Evolutionary conservation across 2,888 invertebrate genomes (phyloP), one percentile per base, ranked within the genome.

Genomic region (Mimumesa dahlbomi): DNA sequence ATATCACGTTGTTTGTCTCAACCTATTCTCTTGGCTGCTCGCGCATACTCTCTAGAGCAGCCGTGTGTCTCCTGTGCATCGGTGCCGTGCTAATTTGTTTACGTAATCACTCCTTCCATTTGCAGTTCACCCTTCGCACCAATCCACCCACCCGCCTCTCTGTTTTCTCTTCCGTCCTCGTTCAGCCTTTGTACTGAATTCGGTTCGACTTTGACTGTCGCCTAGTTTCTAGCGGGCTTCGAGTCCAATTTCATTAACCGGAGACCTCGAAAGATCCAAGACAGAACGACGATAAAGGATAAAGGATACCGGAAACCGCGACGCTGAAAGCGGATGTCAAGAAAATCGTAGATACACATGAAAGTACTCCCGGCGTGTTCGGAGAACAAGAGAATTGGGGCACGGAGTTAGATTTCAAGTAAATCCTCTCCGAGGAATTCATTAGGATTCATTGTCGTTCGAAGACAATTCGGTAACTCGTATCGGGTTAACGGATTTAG

Each of bases 31-130:
- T 18, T 16, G 19, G 4, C 21, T 59, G 53, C 54, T 42, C 21
- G 7, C 14, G 11, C 21, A 5, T n/a, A 14, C 13, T 48, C 29
- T 19, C 34, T 22, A 25, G 34, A 29, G 22, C 42, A 38, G 43
- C 11, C 18, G 13, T 25, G 13, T 25, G 29, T 58, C 45, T 56
- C 34, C 18, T 25, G 38, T 18, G 50, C 64, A 61, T 64, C 59
- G 66, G 58, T 65, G 49, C 59, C 54, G 61, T 68, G 68, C 64
- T 83, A 84, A 84, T 84, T 83, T 82, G 71, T 75, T 84, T 77
- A 79, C 74, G 76, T 68, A 77, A 82, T 83, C 75, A 67, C 56
- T 50, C 68, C 67, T 59, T 71, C 57, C 38, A 42, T 53, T 48
- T 68, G 48, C 38, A 61, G 49, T 57, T 67, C 59, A 45, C 34